A percentile compares a stretch with the other conserved stretches of the same genome.
Evolutionary conservation across 2,888 invertebrate species (phyloP).

Genomic region (Gnatocerus cornutus): DNA sequence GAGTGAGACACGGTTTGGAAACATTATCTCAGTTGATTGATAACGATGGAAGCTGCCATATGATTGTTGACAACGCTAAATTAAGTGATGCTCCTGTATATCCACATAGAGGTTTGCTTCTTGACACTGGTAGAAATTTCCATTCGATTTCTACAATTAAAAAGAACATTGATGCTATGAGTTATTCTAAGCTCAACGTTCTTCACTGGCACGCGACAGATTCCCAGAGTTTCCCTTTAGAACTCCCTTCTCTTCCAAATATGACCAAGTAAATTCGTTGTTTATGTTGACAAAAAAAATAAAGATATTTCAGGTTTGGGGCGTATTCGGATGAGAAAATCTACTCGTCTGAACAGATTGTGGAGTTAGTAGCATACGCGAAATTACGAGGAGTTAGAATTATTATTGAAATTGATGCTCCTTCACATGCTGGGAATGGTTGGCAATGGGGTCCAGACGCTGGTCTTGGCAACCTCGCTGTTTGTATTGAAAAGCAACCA

Average conservation of each 20-base stretch:
- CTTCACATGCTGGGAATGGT: slow-evolving; percentile 88
- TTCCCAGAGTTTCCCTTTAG: slow-evolving; percentile 93
- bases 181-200: slow-evolving; percentile 91
- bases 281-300: background rate
- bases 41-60: slow-evolving; percentile 70
- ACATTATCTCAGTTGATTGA: slow-evolving; percentile 81
- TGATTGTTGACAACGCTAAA: slow-evolving; percentile 76
- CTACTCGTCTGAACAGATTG: slow-evolving; percentile 79
- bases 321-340: slow-evolving; percentile 81
- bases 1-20: slow-evolving; percentile 84
- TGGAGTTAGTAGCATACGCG: slow-evolving; percentile 82
- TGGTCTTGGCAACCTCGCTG: slow-evolving; percentile 78
- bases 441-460: slow-evolving; percentile 86
- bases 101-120: slow-evolving; percentile 87
- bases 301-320: slow-evolving; percentile 76
- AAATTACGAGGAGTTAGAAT: slow-evolving; percentile 86
- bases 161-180: slow-evolving; percentile 88
- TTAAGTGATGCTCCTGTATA: slow-evolving; percentile 88
- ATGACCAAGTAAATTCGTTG: slow-evolving; percentile 76
- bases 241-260: slow-evolving; percentile 82
- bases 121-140: slow-evolving; percentile 94
- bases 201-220: slow-evolving; percentile 96
- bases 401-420: slow-evolving; percentile 91
- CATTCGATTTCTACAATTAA: slow-evolving; percentile 81
- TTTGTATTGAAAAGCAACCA: slow-evolving; percentile 79